A percentile compares a stretch with the other conserved stretches of the same genome.
phyloP scores from a whole-genome alignment of 2,888 invertebrate genomes.

The Dasysyrphus tricinctus region DNA sequence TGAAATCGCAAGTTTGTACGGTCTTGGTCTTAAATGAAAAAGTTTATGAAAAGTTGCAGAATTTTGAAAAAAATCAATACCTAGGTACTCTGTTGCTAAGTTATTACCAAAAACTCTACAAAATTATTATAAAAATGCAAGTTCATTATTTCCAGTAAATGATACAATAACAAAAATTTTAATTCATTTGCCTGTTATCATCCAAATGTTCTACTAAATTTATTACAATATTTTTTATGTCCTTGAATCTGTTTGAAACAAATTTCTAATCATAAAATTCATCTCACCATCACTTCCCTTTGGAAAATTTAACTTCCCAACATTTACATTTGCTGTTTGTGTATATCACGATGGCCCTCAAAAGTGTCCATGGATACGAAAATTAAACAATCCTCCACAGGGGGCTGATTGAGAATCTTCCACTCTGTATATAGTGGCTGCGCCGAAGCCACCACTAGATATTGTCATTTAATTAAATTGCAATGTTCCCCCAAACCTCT shows the following conservation, averaged over 20 bases:
- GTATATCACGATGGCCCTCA: not conserved
- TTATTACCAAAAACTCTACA: no score
- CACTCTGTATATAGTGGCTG: not conserved
- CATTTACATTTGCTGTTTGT: not conserved
- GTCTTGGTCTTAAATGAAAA: no score
- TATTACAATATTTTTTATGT: not conserved
- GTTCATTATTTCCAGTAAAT: no score
- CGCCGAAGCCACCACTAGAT: not conserved
- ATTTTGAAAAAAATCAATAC: no score
- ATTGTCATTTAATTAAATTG: slow-evolving; percentile 45
- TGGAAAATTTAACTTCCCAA: not conserved
- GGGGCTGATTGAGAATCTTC: not conserved
- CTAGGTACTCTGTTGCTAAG: no score
- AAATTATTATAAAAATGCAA: no score
- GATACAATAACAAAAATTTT: no score
- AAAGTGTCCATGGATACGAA: not conserved
- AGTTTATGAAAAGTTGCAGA: no score
- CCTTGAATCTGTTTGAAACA: not conserved
- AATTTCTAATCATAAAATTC: not conserved
- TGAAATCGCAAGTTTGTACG: no score
- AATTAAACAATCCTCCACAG: not conserved
- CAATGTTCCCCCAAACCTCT: not conserved
- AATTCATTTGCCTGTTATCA: no score
- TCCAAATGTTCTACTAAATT: not conserved
- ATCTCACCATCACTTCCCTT: not conserved